Evolutionary conservation across 2,888 invertebrate species (phyloP).

Genomic region (Temnothorax rugatulus): DNA sequence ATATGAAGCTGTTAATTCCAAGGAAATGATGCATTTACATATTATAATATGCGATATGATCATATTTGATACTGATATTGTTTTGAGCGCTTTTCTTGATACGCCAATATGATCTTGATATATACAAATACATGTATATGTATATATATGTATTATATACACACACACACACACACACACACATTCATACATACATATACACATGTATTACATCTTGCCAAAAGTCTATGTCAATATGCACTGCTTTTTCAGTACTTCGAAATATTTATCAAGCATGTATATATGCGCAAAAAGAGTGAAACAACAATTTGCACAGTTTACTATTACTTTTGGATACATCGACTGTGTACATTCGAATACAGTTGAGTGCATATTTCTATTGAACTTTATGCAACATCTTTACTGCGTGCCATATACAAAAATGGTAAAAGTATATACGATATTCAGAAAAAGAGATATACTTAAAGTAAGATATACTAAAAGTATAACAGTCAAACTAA

Average conservation of each 20-base stretch:
- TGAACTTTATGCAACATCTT: constrained; percentile 59
- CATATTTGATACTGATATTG: constrained; percentile 75
- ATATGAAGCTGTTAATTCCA: constrained; percentile 35
- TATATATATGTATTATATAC: constrained; percentile 7
- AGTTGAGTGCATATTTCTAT: constrained; percentile 60
- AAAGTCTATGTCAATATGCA: constrained; percentile 75
- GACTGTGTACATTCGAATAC: constrained; percentile 35
- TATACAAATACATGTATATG: not conserved
- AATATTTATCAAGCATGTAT: constrained; percentile 61
- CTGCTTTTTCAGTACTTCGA: constrained; percentile 69
- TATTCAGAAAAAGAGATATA: not conserved
- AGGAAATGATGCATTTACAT: constrained; percentile 65
- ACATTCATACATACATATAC: constrained; percentile 12
- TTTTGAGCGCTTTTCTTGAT: constrained; percentile 76
- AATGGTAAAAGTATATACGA: not conserved
- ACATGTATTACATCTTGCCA: constrained; percentile 69
- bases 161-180: constrained; percentile 20
- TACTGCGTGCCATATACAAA: constrained; percentile 70
- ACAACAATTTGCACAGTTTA: constrained; percentile 66
- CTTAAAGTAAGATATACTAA: not conserved
- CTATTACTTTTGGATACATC: constrained; percentile 63
- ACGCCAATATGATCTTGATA: constrained; percentile 51
- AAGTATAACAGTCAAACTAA: constrained; percentile 10
- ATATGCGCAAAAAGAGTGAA: constrained; percentile 54
- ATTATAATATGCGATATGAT: constrained; percentile 66